Conservation (phyloP, 2,113 vertebrate species). For the Archilochus colubris region DNA sequence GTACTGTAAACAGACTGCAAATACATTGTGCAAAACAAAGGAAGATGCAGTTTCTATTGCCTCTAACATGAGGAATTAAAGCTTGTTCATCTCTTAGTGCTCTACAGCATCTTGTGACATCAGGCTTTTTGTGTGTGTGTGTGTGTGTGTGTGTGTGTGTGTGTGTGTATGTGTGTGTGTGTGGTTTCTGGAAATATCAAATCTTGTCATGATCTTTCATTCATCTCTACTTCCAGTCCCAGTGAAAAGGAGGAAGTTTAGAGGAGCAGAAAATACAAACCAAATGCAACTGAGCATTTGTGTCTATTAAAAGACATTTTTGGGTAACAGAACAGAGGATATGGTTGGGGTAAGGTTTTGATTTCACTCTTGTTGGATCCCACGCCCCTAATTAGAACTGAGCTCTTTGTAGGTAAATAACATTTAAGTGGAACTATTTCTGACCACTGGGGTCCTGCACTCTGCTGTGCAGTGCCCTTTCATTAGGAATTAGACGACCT, state of each 20-base stretch:
- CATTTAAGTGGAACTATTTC: conserved; percentile 65
- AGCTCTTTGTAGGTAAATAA: conserved; percentile 58
- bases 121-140: neutral
- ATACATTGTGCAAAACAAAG: neutral
- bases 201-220: neutral
- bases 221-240: neutral
- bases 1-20: neutral
- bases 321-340: neutral
- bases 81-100: neutral
- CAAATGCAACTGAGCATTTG: neutral
- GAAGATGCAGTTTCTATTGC: neutral
- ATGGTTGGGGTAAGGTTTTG: conserved; percentile 26
- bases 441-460: conserved; percentile 43
- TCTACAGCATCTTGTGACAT: neutral
- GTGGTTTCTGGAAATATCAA: conserved; percentile 40
- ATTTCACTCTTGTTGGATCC: conserved; percentile 47
- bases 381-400: conserved; percentile 58
- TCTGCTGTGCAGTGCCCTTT: conserved; percentile 47
- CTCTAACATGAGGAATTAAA: neutral
- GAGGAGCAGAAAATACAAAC: conserved; percentile 24
- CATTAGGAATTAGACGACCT: conserved; percentile 45
- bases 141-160: neutral
- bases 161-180: neutral
- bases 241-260: conserved; percentile 24
- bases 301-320: conserved; percentile 7